These are phyloP conservation scores for Phacellophora camtschatica DNA, from an alignment of 30 jellyfish, hydroid and myxozoan species.

Conservation along the genomic window DNA sequence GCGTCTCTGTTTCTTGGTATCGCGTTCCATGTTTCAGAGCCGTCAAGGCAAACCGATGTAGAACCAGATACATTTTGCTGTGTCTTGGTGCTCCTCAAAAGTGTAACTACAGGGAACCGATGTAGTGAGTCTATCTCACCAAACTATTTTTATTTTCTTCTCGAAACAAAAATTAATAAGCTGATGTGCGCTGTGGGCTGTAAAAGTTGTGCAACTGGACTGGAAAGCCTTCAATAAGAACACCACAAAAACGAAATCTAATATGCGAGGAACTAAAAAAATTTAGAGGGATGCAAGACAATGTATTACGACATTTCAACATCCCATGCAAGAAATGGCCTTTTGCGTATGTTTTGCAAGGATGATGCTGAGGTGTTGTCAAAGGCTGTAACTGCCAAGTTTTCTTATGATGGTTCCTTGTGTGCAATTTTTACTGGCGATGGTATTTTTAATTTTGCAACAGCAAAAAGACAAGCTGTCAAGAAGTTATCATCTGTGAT, in stretches of 20 bases:
- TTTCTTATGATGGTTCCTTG: not conserved
- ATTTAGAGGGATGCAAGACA: not conserved
- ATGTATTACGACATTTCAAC: not conserved
- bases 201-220: too few relatives aligned
- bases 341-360: not conserved
- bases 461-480: not conserved
- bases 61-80: too few relatives aligned
- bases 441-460: not conserved
- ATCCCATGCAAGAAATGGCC: not conserved
- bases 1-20: too few relatives aligned
- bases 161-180: too few relatives aligned
- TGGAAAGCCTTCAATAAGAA: too few relatives aligned
- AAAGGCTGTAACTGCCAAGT: not conserved
- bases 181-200: too few relatives aligned
- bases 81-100: too few relatives aligned
- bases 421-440: not conserved
- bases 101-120: not conserved
- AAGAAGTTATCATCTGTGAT: not conserved
- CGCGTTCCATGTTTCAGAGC: too few relatives aligned
- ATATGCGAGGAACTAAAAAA: not conserved
- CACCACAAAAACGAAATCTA: too few relatives aligned
- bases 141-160: too few relatives aligned
- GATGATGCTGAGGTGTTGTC: not conserved
- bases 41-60: too few relatives aligned
- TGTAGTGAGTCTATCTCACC: not conserved